Percentiles rank a stretch among this genome's conserved stretches.
Evolutionary conservation across 2,797 vertebrate genomes (phyloP).

Genomic region (Cryptoblepharus egeriae): DNA sequence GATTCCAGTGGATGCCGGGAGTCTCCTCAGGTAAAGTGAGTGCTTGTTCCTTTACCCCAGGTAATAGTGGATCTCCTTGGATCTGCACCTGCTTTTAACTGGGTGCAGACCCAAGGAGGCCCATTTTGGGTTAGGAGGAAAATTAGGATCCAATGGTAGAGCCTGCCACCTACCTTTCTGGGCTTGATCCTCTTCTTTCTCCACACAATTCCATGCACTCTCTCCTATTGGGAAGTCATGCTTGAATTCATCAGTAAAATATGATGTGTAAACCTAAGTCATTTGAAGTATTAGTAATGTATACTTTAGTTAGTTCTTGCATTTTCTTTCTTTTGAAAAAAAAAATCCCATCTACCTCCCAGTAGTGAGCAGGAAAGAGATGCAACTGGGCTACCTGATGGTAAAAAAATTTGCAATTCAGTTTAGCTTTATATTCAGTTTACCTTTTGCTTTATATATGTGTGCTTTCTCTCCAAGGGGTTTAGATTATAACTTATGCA

Average conservation of each 20-base stretch:
- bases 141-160: too few species aligned
- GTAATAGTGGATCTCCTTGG: too few species aligned
- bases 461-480: neutral
- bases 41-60: too few species aligned
- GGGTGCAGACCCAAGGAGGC: too few species aligned
- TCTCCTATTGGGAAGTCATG: neutral
- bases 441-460: neutral
- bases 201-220: neutral
- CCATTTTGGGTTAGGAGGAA: too few species aligned
- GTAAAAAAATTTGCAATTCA: too few species aligned
- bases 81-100: too few species aligned
- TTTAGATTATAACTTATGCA: neutral
- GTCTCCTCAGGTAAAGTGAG: too few species aligned
- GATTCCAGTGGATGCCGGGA: too few species aligned
- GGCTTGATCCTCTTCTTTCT: too few species aligned
- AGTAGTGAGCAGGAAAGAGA: neutral
- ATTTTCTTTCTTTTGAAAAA: conserved; percentile 5
- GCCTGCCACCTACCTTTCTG: too few species aligned
- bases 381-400: neutral
- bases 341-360: neutral
- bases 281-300: neutral
- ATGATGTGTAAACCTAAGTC: neutral
- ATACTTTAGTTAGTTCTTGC: neutral
- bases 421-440: neutral
- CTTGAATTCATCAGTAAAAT: neutral